These are phyloP conservation scores for Nomia melanderi DNA, from an alignment of 1,140 invertebrate species.

Conservation along the genomic window DNA sequence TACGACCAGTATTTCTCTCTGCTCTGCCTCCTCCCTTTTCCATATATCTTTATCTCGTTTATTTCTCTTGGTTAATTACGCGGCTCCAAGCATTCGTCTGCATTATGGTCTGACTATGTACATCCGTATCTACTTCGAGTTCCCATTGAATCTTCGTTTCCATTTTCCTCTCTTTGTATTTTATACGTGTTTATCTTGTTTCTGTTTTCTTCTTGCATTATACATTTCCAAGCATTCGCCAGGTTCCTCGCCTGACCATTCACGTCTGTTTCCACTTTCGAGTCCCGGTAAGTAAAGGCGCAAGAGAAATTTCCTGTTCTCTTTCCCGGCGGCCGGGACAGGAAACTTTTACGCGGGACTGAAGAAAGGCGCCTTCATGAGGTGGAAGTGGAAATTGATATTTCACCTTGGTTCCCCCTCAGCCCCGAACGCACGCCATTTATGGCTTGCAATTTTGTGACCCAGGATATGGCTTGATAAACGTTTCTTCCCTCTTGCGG, in stretches of 20 bases:
- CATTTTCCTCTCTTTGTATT: no score
- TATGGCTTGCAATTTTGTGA: background rate
- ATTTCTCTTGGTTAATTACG: background rate
- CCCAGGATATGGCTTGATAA: background rate
- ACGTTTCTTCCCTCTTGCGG: no score
- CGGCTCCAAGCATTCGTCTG: background rate
- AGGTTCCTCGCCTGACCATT: no score
- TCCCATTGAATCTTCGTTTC: no score
- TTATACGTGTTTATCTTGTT: no score
- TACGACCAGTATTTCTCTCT: no score
- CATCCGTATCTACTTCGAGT: no score
- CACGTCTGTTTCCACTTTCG: background rate
- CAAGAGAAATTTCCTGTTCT: background rate
- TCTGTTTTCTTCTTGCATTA: no score
- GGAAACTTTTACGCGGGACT: background rate
- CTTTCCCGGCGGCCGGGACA: background rate
- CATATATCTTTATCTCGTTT: background rate
- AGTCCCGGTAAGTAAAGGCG: background rate
- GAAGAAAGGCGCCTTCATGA: background rate
- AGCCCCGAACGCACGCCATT: background rate
- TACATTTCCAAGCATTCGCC: no score
- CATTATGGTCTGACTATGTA: background rate
- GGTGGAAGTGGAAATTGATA: background rate
- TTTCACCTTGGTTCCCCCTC: background rate
- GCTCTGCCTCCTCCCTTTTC: no score